phyloP scores from a whole-genome alignment of 92 coral and sea anemone species.

The Virgularia gustaviana region DNA sequence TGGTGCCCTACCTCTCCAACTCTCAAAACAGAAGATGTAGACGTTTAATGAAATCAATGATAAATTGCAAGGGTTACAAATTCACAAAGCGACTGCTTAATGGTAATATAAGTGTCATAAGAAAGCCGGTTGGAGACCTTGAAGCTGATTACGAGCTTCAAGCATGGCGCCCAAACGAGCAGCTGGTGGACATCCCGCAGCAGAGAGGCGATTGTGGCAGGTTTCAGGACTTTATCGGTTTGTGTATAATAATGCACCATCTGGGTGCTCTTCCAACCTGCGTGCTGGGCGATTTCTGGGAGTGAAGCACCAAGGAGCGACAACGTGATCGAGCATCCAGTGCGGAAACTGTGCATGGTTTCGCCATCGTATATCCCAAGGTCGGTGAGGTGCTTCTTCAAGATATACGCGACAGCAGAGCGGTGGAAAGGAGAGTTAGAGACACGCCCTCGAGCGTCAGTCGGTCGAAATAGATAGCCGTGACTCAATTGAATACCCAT shows the following conservation, averaged over 20 bases:
- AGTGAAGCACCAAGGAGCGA: conserved; percentile 32
- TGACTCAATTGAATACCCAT: conserved; percentile 43
- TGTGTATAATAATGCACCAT: not conserved
- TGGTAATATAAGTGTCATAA: no score
- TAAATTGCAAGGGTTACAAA: no score
- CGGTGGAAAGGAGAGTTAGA: conserved; percentile 41
- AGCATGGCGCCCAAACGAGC: conserved; percentile 14
- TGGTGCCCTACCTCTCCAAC: no score
- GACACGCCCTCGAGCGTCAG: conserved; percentile 33
- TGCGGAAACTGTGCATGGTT: conserved; percentile 46
- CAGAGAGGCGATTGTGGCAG: no score
- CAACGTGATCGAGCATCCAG: conserved; percentile 49
- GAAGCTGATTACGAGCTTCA: conserved; percentile 29
- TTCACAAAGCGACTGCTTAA: no score
- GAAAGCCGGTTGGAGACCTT: no score
- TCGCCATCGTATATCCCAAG: conserved; percentile 46
- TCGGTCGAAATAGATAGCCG: conserved; percentile 51
- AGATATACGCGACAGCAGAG: conserved; percentile 42
- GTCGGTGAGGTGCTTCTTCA: conserved; percentile 26
- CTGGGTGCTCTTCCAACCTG: conserved; percentile 25
- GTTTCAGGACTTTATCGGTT: not conserved
- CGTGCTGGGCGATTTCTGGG: conserved; percentile 26
- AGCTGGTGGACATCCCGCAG: no score
- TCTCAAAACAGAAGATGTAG: no score
- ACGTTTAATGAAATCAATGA: no score